Evolutionary conservation across 2,888 invertebrate species (phyloP), one percentile per base, ranked within the genome.

Genomic region (Aradus depressus): DNA sequence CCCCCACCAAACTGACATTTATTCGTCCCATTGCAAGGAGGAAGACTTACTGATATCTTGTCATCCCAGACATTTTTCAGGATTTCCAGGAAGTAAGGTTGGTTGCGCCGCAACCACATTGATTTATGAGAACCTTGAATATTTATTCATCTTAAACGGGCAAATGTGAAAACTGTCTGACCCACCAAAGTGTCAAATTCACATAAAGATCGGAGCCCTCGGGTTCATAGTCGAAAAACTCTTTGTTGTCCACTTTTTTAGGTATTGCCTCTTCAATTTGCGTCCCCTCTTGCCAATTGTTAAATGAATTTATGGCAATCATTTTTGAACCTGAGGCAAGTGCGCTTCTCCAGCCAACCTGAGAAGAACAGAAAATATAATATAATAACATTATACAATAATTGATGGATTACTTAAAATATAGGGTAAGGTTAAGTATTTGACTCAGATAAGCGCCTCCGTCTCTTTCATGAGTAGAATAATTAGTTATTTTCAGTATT

Each of bases 201-300:
- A 81, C 65, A 65, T 81, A 82, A 64, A 75, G 80, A 56, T 72
- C 69, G 16, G 76, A 70, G 1, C 72, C 70, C 44, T 77, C 73
- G 0, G 78, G 79, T 62, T 71, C 72, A 62, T 81, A 81, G 61
- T 80, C 77, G 25, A 71, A 62, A 61, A 77, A 77, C 1, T 66
- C 66, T 58, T 67, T 71, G 18, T 63, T 64, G 12, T 64, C 61
- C 41, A 63, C 64, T 23, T 62, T 64, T 51, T 71, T 72, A 2
- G 72, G 64, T 16, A 72, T 65, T 0, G 77, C 80, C 34, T 80
- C 77, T 64, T 83, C 83, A 50, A 83, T 80, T 67, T 83, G 82
- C 8, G 81, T 81, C 4, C 83, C 83, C 65, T 81, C 81, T 59
- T 79, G 78, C 81, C 82, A 83, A 63, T 82, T 81, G 63, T 83